phyloP scores from a whole-genome alignment of 1,140 invertebrate genomes.

The Cotesia chilonis region DNA sequence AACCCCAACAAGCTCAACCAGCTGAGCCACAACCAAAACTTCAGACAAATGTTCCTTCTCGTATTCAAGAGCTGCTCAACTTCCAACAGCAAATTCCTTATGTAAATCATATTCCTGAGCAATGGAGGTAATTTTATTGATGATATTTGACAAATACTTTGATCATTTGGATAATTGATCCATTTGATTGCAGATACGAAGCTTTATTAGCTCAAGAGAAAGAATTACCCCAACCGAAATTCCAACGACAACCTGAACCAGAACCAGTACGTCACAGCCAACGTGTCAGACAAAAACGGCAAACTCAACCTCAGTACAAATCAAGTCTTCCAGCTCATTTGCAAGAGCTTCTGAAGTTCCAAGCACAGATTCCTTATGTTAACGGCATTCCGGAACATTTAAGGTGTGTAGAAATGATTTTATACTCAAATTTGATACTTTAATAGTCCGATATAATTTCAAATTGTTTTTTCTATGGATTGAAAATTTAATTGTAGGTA shows the following conservation, averaged over 20 bases:
- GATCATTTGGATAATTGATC: not conserved
- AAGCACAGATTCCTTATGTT: slow-evolving; percentile 60
- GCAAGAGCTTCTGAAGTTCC: slow-evolving; percentile 55
- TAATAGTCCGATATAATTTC: not conserved
- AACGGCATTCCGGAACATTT: slow-evolving; percentile 61
- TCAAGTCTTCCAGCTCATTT: slow-evolving; percentile 54
- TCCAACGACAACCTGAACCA: slow-evolving; percentile 3
- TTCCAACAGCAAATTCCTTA: slow-evolving; percentile 63
- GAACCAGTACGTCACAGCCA: slow-evolving; percentile 34
- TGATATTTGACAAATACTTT: no score
- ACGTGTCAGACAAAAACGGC: slow-evolving; percentile 29
- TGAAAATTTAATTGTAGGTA: not conserved
- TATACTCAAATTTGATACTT: not conserved
- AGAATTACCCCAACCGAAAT: slow-evolving; percentile 7
- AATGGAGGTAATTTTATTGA: slow-evolving; percentile 50
- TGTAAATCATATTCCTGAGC: slow-evolving; percentile 61
- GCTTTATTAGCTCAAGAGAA: slow-evolving; percentile 1
- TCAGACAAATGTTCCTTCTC: slow-evolving; percentile 50
- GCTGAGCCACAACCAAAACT: no score
- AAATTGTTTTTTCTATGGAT: no score
- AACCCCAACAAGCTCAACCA: slow-evolving; percentile 23
- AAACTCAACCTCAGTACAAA: slow-evolving; percentile 52
- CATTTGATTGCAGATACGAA: slow-evolving; percentile 1
- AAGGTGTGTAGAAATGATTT: slow-evolving; percentile 47
- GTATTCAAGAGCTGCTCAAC: slow-evolving; percentile 59